Conservation (phyloP, 1,140 invertebrate genomes). For the Danaus plexippus region DNA sequence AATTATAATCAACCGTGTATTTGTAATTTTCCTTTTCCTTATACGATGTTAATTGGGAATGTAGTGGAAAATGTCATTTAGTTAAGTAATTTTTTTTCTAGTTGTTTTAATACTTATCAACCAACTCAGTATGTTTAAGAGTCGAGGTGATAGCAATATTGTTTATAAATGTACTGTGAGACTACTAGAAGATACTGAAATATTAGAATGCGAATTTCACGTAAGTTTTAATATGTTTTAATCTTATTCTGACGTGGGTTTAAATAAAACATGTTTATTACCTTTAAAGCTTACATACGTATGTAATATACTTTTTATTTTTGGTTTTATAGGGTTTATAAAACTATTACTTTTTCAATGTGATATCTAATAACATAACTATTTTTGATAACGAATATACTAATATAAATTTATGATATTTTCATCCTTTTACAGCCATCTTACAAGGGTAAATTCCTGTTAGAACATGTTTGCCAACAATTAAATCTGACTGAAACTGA, state of each 20-base stretch:
- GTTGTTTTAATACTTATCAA: too few relatives aligned
- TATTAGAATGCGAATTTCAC: slow-evolving; percentile 96
- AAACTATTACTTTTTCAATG: too few relatives aligned
- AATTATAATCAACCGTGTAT: too few relatives aligned
- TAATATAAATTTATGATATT: background rate
- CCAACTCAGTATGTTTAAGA: slow-evolving; percentile 71
- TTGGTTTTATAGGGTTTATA: too few relatives aligned
- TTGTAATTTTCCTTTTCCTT: too few relatives aligned
- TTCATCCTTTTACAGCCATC: slow-evolving; percentile 80
- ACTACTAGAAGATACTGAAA: slow-evolving; percentile 94
- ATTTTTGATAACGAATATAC: background rate
- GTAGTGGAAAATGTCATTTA: too few relatives aligned
- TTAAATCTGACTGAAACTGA: slow-evolving; percentile 96
- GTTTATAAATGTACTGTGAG: slow-evolving; percentile 95
- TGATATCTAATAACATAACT: background rate
- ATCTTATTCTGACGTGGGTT: too few relatives aligned
- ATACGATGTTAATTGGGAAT: too few relatives aligned
- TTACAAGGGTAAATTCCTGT: slow-evolving; percentile 92
- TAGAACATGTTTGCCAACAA: slow-evolving; percentile 95
- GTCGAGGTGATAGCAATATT: slow-evolving; percentile 87
- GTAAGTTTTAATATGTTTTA: slow-evolving; percentile 70
- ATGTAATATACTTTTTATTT: too few relatives aligned
- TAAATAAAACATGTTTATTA: too few relatives aligned
- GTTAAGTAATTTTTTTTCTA: too few relatives aligned
- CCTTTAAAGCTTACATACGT: too few relatives aligned